Base-by-base conservation (phyloP, 1,140 invertebrate species). In the Rhagoletis pomonella region DNA sequence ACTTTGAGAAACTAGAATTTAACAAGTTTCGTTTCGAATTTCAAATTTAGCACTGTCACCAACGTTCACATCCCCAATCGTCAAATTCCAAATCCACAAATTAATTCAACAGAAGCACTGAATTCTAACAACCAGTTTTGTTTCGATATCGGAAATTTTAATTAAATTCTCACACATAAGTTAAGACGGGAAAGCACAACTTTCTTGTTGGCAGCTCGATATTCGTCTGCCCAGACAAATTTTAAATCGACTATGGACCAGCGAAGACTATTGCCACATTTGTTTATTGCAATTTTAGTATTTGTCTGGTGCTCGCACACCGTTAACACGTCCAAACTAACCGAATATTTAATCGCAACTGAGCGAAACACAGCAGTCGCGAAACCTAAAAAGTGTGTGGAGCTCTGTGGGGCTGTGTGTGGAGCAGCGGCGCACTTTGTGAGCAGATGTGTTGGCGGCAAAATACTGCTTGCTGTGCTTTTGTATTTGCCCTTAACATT, bases 401-500 rank as follows among this genome's bases (percentile, higher is more conserved):
- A 55, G 73, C 47, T 42, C 47, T 55, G 17, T 55, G 50, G 44
- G 14, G 69, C 69, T 47, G 47, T 55, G 50, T 55, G 29, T 55
- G 44, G 50, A 6, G 29, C 29, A 29, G 29, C 73, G 47, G 14
- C 67, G 14, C 64, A 29, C 42, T 17, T 44, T 73, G 67, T 42
- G 67, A 73, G 67, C 14, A 42, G 10, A 73, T 50, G 42, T 73
- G 6, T 81, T 81, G 47, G 73, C 73, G 73, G 73, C 69, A 73
- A 73, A 73, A 73, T 3, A 39, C 29, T 73, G 17, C 29, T 29
- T 29, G 29, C 19, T 47, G 17, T 81, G 73, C 73, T 58, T 73
- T 81, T 81, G 73, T 42, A 62, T 81, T 81, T 81, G 73, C 73
- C 73, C 73, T 81, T 81, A 81, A 81, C 73, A 81, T 81, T 81